A percentile compares a stretch with the other conserved stretches of the same genome.
Evolutionary conservation across 2,797 vertebrate genomes (phyloP).

Genomic region (Acanthurus tractus): DNA sequence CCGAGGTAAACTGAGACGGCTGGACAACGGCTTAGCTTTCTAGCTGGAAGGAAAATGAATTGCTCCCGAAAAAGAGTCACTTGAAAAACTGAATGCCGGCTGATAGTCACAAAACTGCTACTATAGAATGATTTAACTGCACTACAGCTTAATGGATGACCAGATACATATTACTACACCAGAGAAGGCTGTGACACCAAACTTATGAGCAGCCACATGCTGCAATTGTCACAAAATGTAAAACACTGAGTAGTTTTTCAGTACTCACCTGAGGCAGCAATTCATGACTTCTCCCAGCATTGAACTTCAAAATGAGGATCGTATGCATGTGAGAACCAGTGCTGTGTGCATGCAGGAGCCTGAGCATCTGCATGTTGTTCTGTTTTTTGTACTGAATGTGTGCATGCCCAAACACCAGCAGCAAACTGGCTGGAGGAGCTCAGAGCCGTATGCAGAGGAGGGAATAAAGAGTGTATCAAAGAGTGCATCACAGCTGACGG

Average conservation of each 20-base stretch:
- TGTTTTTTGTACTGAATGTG: conserved; percentile 40
- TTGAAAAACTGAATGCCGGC: background rate
- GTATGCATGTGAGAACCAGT: conserved; percentile 12
- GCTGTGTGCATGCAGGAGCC: conserved; percentile 29
- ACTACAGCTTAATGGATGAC: background rate
- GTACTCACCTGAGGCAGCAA: conserved; percentile 82
- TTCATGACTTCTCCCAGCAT: conserved; percentile 70
- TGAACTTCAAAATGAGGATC: conserved; percentile 52
- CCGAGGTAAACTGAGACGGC: conserved; percentile 26
- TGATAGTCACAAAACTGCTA: background rate
- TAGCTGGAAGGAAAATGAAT: conserved; percentile 21
- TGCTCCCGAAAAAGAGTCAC: background rate
- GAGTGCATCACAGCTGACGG: conserved; percentile 62
- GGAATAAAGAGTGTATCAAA: conserved; percentile 68
- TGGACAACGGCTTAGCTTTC: conserved; percentile 33
- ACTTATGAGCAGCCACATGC: conserved; percentile 14
- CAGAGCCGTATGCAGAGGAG: conserved; percentile 73
- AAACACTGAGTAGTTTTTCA: conserved; percentile 12
- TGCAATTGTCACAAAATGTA: background rate
- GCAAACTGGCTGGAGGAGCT: conserved; percentile 71
- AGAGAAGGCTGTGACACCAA: conserved; percentile 4
- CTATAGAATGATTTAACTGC: background rate
- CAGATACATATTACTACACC: background rate
- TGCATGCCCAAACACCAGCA: conserved; percentile 63
- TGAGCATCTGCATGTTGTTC: conserved; percentile 51